These are phyloP conservation scores for Lordiphosa clarofinis DNA, from an alignment of 1,140 invertebrate species.

Conservation along the genomic window DNA sequence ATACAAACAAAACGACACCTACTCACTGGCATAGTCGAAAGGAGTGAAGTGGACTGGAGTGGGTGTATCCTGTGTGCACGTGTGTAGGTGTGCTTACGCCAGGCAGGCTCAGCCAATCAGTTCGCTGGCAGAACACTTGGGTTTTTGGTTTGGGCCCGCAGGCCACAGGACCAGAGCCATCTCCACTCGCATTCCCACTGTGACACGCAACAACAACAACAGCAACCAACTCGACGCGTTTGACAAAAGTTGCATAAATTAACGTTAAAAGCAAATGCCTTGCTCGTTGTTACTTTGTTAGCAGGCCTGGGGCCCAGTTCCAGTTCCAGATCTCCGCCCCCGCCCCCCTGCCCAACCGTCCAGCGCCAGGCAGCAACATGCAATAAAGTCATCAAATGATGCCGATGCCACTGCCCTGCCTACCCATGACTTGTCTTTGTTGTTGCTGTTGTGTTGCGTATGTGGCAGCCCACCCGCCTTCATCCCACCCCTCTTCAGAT, in stretches of 20 bases:
- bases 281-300: conserved; percentile 62
- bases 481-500: no score
- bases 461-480: no score
- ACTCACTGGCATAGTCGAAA: conserved; percentile 24
- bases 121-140: conserved; percentile 29
- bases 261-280: conserved; percentile 70
- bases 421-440: conserved; percentile 15
- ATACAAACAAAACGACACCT: conserved; percentile 41
- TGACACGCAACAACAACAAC: neutral
- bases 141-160: conserved; percentile 13
- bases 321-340: conserved; percentile 4
- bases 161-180: neutral
- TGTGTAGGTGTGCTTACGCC: neutral
- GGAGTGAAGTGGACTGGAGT: neutral
- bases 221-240: conserved; percentile 42
- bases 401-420: conserved; percentile 26
- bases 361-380: conserved; percentile 42
- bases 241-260: conserved; percentile 76
- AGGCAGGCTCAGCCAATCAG: conserved; percentile 38
- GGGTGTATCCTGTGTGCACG: neutral
- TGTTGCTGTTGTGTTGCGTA: conserved; percentile 6
- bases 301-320: conserved; percentile 10
- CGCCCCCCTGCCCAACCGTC: conserved; percentile 4
- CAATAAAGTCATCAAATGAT: conserved; percentile 72
- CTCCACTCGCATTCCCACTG: conserved; percentile 14